Percentiles rank a stretch among this genome's conserved stretches.
These are phyloP conservation scores for Didymodactylos carnosus DNA, from an alignment of 2,888 invertebrate species.

Conservation along the genomic window DNA sequence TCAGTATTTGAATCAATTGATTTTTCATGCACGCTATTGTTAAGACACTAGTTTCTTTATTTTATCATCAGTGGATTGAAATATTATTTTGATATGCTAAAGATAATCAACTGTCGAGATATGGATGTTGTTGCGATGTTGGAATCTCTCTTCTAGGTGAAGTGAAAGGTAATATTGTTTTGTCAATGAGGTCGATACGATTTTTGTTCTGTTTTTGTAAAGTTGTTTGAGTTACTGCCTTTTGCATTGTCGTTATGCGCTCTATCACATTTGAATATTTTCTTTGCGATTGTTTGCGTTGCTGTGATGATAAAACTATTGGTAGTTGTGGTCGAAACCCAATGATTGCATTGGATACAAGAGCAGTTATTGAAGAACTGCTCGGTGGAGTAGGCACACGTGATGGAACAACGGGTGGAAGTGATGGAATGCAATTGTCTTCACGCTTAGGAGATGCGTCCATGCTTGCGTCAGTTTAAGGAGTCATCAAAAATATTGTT, in stretches of 20 bases:
- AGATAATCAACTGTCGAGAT: too few relatives aligned
- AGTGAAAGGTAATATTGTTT: neutral
- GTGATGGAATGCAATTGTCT: neutral
- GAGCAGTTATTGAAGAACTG: too few relatives aligned
- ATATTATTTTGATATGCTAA: too few relatives aligned
- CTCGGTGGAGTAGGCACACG: neutral
- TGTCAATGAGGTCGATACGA: neutral
- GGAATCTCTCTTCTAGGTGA: neutral
- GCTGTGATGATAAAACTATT: neutral
- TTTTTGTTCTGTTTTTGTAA: neutral
- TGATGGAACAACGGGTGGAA: neutral
- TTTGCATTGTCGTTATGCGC: neutral
- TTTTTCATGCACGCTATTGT: too few relatives aligned
- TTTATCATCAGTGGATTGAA: too few relatives aligned
- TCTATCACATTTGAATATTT: too few relatives aligned
- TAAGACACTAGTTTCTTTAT: too few relatives aligned
- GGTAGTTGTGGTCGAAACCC: neutral
- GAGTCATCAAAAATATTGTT: too few relatives aligned
- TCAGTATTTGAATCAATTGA: too few relatives aligned
- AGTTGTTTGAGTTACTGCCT: neutral
- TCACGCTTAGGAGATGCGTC: neutral
- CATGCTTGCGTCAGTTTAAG: neutral
- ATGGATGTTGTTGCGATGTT: neutral
- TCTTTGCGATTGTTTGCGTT: too few relatives aligned
- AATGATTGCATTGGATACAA: neutral